phyloP scores from a whole-genome alignment of 2,797 vertebrate species.

The Hafferia zeledoni region DNA sequence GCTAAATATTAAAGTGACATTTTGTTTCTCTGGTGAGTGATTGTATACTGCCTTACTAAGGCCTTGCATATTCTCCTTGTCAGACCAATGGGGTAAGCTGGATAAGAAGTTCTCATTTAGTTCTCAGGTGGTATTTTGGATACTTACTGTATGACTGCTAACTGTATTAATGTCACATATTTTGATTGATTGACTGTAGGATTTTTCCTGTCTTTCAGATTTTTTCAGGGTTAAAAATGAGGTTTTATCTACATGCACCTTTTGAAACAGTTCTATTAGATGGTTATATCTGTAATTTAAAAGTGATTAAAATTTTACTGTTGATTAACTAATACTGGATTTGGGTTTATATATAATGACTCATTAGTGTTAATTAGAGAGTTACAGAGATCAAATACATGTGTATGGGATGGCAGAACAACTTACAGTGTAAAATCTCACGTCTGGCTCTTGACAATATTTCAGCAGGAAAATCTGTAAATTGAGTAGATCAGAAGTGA shows the following conservation, averaged over 20 bases:
- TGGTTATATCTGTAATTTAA: background rate
- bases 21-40: background rate
- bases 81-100: background rate
- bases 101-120: background rate
- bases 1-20: background rate
- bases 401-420: background rate
- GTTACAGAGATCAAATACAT: background rate
- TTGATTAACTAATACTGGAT: background rate
- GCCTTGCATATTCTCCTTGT: background rate
- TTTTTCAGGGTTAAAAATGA: background rate
- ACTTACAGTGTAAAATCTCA: background rate
- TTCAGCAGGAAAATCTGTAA: background rate
- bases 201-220: background rate
- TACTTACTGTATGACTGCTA: background rate
- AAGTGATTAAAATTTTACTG: background rate
- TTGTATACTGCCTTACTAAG: background rate
- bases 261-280: background rate
- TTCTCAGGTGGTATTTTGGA: background rate
- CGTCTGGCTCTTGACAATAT: background rate
- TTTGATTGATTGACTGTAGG: background rate
- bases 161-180: accelerated
- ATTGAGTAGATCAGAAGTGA: background rate
- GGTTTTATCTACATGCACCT: background rate
- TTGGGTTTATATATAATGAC: background rate
- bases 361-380: background rate